Base-by-base conservation (phyloP, 2,888 invertebrate genomes). In the Nymphalis urticae region DNA sequence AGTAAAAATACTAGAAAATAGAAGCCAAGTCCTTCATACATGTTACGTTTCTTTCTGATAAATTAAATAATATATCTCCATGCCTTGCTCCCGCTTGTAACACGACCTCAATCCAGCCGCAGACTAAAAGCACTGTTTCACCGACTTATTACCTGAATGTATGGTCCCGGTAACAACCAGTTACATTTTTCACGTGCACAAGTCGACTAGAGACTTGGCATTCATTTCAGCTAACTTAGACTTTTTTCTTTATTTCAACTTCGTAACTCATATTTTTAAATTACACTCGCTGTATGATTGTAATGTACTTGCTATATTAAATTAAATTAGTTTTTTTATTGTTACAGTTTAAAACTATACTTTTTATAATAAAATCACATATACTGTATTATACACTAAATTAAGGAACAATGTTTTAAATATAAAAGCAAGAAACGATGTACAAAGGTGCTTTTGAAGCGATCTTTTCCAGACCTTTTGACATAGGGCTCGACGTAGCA, bases 61-160 rank as follows among this genome's bases (percentile, higher is more conserved):
- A 58, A 58, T 58, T 42, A 58, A 58, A 58, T 58, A 58, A 58
- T 58, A 58, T 42, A 58, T 58, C 58, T 19, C 42, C 42, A 19
- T 58, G 21, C 17, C 58, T 16, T 53, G 56, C n/a, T 36, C 56
- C 2, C 32, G 56, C n/a, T 56, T 19, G 58, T 42, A 58, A 36
- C 5, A 13, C 42, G 58, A 58, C 58, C 58, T 58, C 36, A 42
- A 58, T 58, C 21, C 19, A 42, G 58, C 58, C 42, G 58, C 58
- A 42, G 58, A 58, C n/a, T 58, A 58, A 58, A 58, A 58, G 58
- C 42, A 58, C 42, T 58, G 58, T 58, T 58, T 58, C 42, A 42
- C 58, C 19, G 19, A 58, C 58, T 58, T 58, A 58, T 58, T 58
- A 36, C 58, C 58, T 42, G 58, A 36, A 19, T 58, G 42, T 42